Evolutionary conservation across 1,140 invertebrate species (phyloP), one percentile per base, ranked within the genome.

Genomic region (Leptopilina boulardi): DNA sequence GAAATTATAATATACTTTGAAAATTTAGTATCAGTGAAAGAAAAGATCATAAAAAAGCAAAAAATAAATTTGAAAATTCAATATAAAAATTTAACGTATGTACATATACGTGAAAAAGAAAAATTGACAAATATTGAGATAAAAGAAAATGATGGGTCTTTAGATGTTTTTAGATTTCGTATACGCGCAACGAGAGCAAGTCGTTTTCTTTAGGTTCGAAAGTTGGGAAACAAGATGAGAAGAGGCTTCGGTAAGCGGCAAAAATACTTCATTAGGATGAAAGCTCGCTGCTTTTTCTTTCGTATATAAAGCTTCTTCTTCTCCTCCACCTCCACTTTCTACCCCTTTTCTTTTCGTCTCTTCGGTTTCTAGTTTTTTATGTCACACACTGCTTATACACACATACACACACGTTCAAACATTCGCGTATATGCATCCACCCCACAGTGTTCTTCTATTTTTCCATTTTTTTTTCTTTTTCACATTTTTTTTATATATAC

Each of bases 261-360:
- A 54, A 81, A 83, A 82, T 82, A 79, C 80, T 82, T 83, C 80
- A 83, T 83, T 79, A 83, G 79, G 80, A 84, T 82, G 80, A 84
- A 83, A 81, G 79, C 82, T 83, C 80, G 81, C 80, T 66, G 81
- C 80, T 66, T 76, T 74, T 73, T 74, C 26, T 71, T 77, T 66
- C 66, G 74, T n/a, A n/a, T n/a, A n/a, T n/a, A 73, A 74, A 34
- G 66, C 75, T 51, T 26, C 23, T 10, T 51, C 74, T 21, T 76
- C 30, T 30, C 41, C 38, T 59, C 26, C 74, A 21, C 70, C 34
- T 38, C 34, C 34, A 38, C 8, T 70, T 76, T 71, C 73, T 47
- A 74, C 70, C 70, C n/a, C 34, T 75, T 75, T 75, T 75, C 74
- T 70, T 70, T 23, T 23, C 78, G 79, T 74, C 56, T 80, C 77